phyloP scores from a whole-genome alignment of 2,797 vertebrate species.

The Telmatherina bonti region DNA sequence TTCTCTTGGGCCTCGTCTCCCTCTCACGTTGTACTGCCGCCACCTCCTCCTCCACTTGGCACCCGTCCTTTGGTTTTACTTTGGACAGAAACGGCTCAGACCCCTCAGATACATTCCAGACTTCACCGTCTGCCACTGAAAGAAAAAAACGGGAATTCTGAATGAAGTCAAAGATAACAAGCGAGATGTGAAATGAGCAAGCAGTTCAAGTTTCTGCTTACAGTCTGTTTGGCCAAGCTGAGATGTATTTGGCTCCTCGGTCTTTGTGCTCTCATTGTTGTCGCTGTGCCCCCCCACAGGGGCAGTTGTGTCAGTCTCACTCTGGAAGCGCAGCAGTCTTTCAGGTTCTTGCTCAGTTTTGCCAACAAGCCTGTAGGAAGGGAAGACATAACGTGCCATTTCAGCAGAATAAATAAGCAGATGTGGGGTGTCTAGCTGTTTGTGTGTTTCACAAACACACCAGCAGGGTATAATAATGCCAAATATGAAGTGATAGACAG shows the following conservation, averaged over 20 bases:
- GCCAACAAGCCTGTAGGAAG: conserved; percentile 61
- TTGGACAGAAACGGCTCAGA: conserved; percentile 70
- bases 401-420: neutral
- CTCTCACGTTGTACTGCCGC: conserved; percentile 37
- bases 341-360: conserved; percentile 71
- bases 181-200: conserved; percentile 14
- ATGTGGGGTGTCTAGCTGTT: neutral
- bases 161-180: conserved; percentile 39
- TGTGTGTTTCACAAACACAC: neutral
- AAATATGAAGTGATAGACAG: too few species aligned
- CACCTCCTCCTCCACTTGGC: conserved; percentile 67
- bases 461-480: neutral
- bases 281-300: conserved; percentile 48
- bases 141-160: conserved; percentile 49
- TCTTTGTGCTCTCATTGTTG: conserved; percentile 62
- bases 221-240: conserved; percentile 66
- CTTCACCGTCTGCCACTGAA: conserved; percentile 70
- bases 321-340: conserved; percentile 55
- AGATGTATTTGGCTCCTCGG: conserved; percentile 67
- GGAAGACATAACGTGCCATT: neutral
- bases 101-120: conserved; percentile 67
- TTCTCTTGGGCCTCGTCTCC: conserved; percentile 50
- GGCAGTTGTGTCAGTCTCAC: conserved; percentile 44
- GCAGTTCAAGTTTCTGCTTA: conserved; percentile 55
- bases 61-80: conserved; percentile 77